phyloP scores from a whole-genome alignment of 2,797 vertebrate genomes.

The Netta rufina region DNA sequence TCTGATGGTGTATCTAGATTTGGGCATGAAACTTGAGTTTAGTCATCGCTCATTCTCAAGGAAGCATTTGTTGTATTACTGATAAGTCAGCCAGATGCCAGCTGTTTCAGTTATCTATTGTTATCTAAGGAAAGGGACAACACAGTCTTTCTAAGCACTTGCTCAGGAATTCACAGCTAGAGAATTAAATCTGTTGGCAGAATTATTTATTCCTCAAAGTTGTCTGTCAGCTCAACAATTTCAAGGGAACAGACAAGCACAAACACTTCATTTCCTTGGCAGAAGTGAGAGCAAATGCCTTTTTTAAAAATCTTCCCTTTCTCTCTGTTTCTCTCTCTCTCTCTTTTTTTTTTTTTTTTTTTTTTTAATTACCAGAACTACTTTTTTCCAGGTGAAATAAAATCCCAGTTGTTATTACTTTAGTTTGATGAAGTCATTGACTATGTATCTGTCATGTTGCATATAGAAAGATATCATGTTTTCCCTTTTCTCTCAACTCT shows the following conservation, averaged over 20 bases:
- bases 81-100: neutral
- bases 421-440: neutral
- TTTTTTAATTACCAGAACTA: neutral
- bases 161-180: neutral
- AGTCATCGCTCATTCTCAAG: neutral
- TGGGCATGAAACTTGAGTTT: neutral
- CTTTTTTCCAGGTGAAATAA: neutral
- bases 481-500: neutral
- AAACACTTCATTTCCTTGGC: neutral
- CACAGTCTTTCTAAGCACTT: neutral
- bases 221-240: neutral
- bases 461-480: neutral
- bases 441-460: neutral
- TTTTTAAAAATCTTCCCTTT: neutral
- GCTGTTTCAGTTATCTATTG: neutral
- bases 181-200: neutral
- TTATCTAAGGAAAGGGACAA: neutral
- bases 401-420: neutral
- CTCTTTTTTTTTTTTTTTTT: neutral
- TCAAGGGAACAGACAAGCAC: neutral
- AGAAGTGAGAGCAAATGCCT: neutral
- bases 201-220: neutral
- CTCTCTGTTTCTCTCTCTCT: too few species aligned
- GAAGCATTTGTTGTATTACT: neutral
- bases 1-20: neutral